These are phyloP conservation scores for Saccostrea cuccullata DNA, from an alignment of 1,140 invertebrate species.

Conservation along the genomic window DNA sequence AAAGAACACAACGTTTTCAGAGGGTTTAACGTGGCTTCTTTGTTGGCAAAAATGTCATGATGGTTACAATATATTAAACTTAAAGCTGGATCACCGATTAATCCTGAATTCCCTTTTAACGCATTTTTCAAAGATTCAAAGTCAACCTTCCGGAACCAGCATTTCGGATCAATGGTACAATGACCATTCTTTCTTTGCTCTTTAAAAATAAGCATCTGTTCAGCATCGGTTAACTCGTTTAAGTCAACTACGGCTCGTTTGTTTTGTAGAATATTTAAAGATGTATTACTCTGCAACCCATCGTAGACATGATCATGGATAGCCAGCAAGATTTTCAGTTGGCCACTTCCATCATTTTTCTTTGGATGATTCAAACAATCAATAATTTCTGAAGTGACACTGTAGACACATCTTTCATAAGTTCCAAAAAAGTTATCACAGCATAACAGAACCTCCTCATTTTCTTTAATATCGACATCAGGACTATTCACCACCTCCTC, in stretches of 20 bases:
- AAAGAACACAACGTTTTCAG: background rate
- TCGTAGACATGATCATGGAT: conserved; percentile 14
- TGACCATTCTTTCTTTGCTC: background rate
- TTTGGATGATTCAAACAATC: background rate
- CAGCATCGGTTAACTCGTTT: background rate
- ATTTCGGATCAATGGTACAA: background rate
- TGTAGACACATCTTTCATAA: background rate
- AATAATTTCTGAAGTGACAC: background rate
- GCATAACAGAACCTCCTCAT: background rate
- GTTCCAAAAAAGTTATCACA: conserved; percentile 10
- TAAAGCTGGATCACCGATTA: background rate
- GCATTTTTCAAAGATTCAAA: background rate
- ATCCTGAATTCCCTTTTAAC: background rate
- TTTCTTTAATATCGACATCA: background rate
- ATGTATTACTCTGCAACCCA: background rate
- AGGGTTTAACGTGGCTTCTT: background rate
- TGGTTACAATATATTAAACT: background rate
- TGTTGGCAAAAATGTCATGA: background rate
- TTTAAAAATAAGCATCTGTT: background rate
- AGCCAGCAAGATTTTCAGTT: background rate
- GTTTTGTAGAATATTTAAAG: background rate
- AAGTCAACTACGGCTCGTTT: conserved; percentile 3
- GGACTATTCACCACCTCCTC: background rate
- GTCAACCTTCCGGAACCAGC: background rate
- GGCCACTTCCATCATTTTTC: background rate